A percentile compares a stretch with the other conserved stretches of the same genome.
Conservation (phyloP, 1,140 invertebrate genomes). For the Listronotus bonariensis region DNA sequence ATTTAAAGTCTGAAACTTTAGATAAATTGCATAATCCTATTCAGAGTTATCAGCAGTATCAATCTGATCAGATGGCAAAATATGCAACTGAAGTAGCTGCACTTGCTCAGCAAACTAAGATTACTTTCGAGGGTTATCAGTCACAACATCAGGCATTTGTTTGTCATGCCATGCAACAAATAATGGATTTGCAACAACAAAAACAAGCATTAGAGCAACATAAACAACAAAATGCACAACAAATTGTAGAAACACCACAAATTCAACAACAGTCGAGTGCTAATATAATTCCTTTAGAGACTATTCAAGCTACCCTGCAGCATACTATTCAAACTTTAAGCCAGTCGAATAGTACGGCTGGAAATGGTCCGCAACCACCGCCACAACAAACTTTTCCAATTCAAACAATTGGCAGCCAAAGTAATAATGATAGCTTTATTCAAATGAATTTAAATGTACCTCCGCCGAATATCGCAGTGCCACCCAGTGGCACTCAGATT, state of each 20-base stretch:
- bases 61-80: constrained; percentile 78
- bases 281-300: constrained; percentile 44
- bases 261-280: constrained; percentile 31
- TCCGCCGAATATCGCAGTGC: constrained; percentile 18
- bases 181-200: constrained; percentile 82
- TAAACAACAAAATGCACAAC: constrained; percentile 53
- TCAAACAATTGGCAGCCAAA: constrained; percentile 17
- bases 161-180: constrained; percentile 85
- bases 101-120: constrained; percentile 61
- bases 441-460: constrained; percentile 24
- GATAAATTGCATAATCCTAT: constrained; percentile 81
- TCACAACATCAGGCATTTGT: constrained; percentile 95
- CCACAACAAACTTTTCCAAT: constrained; percentile 32
- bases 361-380: constrained; percentile 25
- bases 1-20: constrained; percentile 84
- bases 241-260: constrained; percentile 45
- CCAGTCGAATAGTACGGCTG: constrained; percentile 35
- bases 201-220: constrained; percentile 76
- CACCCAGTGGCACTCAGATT: background rate
- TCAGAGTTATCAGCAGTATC: constrained; percentile 80
- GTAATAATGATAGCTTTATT: constrained; percentile 16
- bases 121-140: constrained; percentile 68
- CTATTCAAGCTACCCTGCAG: constrained; percentile 46
- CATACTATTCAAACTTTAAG: constrained; percentile 47
- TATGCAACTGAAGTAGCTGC: constrained; percentile 71